A percentile compares a stretch with the other conserved stretches of the same genome.
Evolutionary conservation across 1,140 invertebrate genomes (phyloP).

Genomic region (Pseudoatta argentina): DNA sequence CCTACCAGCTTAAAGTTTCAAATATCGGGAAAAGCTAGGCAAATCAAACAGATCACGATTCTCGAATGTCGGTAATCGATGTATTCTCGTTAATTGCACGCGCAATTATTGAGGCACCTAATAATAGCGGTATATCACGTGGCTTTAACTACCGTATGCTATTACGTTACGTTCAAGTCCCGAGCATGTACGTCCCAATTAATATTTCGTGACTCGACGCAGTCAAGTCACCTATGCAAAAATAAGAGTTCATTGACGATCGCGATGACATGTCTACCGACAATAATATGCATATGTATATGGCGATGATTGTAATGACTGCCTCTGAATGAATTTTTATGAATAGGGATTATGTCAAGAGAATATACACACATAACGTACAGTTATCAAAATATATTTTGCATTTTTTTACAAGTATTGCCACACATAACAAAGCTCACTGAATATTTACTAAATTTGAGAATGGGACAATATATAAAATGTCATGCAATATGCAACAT

Average conservation of each 20-base stretch:
- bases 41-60: constrained; percentile 30
- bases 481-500: constrained; percentile 25
- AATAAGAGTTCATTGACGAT: constrained; percentile 22
- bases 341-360: not conserved
- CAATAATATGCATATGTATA: not conserved
- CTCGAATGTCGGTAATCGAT: constrained; percentile 28
- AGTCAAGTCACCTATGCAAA: constrained; percentile 24
- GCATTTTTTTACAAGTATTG: constrained; percentile 15
- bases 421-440: not conserved
- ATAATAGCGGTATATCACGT: constrained; percentile 40
- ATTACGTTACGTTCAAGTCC: constrained; percentile 41
- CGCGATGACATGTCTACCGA: not conserved
- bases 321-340: not conserved
- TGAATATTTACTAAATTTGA: constrained; percentile 38
- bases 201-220: constrained; percentile 52
- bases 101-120: constrained; percentile 49
- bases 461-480: constrained; percentile 7
- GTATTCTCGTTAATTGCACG: constrained; percentile 52
- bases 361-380: not conserved
- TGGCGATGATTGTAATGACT: not conserved
- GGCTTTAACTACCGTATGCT: constrained; percentile 2
- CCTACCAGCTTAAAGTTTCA: constrained; percentile 27
- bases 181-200: constrained; percentile 47
- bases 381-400: constrained; percentile 44
- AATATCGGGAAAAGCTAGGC: constrained; percentile 19